These are phyloP conservation scores for Gymnosoma rotundatum DNA, from an alignment of 2,888 invertebrate genomes.

Conservation along the genomic window DNA sequence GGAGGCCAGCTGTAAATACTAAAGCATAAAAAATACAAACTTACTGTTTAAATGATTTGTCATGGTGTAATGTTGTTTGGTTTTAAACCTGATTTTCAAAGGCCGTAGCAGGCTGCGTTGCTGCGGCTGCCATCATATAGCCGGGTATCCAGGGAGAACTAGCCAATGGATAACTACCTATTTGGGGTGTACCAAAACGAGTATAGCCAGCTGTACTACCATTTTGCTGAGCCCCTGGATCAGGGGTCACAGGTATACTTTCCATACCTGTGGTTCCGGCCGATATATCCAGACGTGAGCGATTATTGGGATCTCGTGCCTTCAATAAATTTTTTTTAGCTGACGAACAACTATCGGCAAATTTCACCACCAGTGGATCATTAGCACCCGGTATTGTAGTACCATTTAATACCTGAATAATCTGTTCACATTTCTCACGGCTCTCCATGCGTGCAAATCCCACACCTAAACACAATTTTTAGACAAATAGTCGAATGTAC, in stretches of 20 bases:
- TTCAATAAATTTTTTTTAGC: constrained; percentile 91
- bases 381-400: constrained; percentile 93
- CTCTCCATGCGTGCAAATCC: constrained; percentile 96
- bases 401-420: constrained; percentile 96
- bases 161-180: constrained; percentile 86
- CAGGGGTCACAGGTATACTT: constrained; percentile 82
- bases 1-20: constrained; percentile 83
- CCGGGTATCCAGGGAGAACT: constrained; percentile 87
- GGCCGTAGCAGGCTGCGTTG: constrained; percentile 84
- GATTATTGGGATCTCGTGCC: constrained; percentile 84
- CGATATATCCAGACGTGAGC: constrained; percentile 86
- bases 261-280: constrained; percentile 77
- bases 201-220: constrained; percentile 82
- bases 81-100: constrained; percentile 83
- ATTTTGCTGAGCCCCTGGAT: constrained; percentile 82
- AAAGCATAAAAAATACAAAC: not conserved
- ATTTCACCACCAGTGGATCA: constrained; percentile 97
- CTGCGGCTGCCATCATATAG: constrained; percentile 86
- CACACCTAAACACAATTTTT: constrained; percentile 82
- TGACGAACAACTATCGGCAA: constrained; percentile 95
- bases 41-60: not conserved
- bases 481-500: not conserved
- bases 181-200: constrained; percentile 84
- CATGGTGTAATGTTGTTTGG: not conserved
- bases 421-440: constrained; percentile 97